Conservation (phyloP, 2,113 vertebrate species). For the Tretioscincus oriximinensis region DNA sequence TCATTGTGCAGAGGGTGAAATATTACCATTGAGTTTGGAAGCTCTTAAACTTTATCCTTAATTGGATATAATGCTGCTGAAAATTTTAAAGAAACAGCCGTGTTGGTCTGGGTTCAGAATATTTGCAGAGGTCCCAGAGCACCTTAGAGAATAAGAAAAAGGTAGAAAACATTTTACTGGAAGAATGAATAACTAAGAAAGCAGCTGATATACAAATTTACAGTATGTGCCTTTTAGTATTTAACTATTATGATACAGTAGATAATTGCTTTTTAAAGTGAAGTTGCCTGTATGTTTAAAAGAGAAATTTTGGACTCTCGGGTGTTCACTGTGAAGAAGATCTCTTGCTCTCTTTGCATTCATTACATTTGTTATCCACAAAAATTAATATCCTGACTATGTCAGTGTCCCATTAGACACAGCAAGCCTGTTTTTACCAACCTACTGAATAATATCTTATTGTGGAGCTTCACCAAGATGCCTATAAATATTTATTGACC, state of each 20-base stretch:
- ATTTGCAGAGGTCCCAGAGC: too few species aligned
- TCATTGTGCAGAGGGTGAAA: neutral
- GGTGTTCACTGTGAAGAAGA: neutral
- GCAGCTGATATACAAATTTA: slow-evolving; percentile 13
- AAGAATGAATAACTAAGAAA: slow-evolving; percentile 14
- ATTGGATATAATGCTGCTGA: neutral
- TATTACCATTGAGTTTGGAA: neutral
- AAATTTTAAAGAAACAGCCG: too few species aligned
- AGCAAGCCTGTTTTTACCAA: slow-evolving; percentile 7
- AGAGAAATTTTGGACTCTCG: neutral
- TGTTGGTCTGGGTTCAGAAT: too few species aligned
- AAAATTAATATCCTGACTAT: slow-evolving; percentile 19
- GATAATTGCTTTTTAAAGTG: too few species aligned
- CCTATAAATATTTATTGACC: slow-evolving; percentile 14
- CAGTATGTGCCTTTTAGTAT: neutral
- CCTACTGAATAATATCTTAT: slow-evolving; percentile 8
- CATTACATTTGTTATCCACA: slow-evolving; percentile 21
- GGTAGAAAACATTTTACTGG: neutral
- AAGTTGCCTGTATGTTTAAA: neutral
- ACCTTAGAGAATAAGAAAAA: too few species aligned
- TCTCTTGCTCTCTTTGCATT: neutral
- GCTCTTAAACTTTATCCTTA: neutral
- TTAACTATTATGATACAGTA: neutral
- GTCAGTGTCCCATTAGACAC: slow-evolving; percentile 5
- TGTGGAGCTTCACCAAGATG: slow-evolving; percentile 9